Percentiles rank a stretch among this genome's conserved stretches.
phyloP scores from a whole-genome alignment of 2,888 invertebrate species.

The Heliconius hortense region DNA sequence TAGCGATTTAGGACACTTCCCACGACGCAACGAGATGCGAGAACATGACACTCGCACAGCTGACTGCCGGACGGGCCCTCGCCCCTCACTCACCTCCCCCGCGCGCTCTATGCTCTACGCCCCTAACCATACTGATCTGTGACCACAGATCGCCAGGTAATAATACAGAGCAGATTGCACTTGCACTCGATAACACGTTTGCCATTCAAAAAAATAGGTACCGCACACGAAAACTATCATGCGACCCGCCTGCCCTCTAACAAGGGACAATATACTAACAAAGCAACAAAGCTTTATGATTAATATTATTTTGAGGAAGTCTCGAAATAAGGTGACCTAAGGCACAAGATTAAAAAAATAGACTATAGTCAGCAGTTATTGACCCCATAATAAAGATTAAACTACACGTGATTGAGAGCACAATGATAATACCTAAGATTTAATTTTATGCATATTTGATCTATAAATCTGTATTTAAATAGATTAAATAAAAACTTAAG shows the following conservation, averaged over 20 bases:
- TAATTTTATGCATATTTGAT: not conserved
- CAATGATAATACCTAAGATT: slow-evolving; percentile 51
- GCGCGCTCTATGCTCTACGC: slow-evolving; percentile 49
- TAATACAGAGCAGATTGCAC: slow-evolving; percentile 49
- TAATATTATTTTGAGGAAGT: slow-evolving; percentile 7
- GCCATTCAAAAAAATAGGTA: slow-evolving; percentile 42
- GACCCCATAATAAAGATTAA: slow-evolving; percentile 76
- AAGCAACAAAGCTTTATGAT: slow-evolving; percentile 17
- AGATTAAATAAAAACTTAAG: not conserved
- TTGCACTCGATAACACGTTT: slow-evolving; percentile 53
- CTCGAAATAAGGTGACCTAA: slow-evolving; percentile 39
- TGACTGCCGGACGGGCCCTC: slow-evolving; percentile 71
- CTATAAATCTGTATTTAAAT: not conserved
- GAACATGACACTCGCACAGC: slow-evolving; percentile 77
- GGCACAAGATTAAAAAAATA: slow-evolving; percentile 51
- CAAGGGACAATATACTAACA: slow-evolving; percentile 12
- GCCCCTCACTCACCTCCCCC: slow-evolving; percentile 51
- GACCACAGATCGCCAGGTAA: slow-evolving; percentile 60
- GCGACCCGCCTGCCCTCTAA: slow-evolving; percentile 27
- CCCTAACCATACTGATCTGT: slow-evolving; percentile 51
- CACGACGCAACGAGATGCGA: slow-evolving; percentile 61
- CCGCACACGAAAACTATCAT: slow-evolving; percentile 21
- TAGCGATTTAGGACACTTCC: slow-evolving; percentile 74
- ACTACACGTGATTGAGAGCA: slow-evolving; percentile 76
- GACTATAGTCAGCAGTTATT: slow-evolving; percentile 69